phyloP scores from a whole-genome alignment of 2,797 vertebrate species.

The Dryobates pubescens region DNA sequence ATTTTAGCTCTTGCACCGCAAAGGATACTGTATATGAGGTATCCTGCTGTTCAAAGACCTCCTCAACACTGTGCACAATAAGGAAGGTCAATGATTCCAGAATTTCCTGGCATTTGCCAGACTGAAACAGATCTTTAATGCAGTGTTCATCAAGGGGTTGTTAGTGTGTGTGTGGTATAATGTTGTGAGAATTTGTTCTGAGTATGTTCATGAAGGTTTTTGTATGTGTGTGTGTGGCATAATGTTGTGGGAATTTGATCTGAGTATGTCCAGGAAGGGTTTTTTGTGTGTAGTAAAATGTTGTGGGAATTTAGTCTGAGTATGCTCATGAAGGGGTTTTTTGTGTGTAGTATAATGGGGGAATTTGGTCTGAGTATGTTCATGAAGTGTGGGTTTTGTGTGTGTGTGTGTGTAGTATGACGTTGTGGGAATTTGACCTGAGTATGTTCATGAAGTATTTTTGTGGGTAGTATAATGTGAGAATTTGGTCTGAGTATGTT shows the following conservation, averaged over 20 bases:
- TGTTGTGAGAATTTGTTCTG: background rate
- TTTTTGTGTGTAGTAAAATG: background rate
- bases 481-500: background rate
- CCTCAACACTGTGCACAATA: background rate
- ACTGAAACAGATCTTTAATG: background rate
- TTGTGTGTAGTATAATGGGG: background rate
- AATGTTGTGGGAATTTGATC: slow-evolving; percentile 1
- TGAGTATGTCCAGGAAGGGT: background rate
- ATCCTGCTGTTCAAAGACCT: slow-evolving; percentile 24
- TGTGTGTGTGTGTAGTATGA: background rate
- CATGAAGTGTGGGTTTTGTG: too few relatives aligned
- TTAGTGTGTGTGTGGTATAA: background rate
- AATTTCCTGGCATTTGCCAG: slow-evolving; percentile 3
- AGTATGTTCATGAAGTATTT: background rate
- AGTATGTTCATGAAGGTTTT: background rate
- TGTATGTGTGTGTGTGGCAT: background rate
- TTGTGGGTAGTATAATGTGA: background rate
- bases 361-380: background rate
- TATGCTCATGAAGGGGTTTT: background rate
- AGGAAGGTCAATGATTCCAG: background rate
- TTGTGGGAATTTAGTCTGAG: slow-evolving; percentile 2
- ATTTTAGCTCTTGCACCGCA: background rate
- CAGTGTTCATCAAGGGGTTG: slow-evolving; percentile 12
- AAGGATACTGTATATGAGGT: background rate
- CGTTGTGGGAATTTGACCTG: background rate